Evolutionary conservation across 2,888 invertebrate genomes (phyloP).

Genomic region (Brachynemurus nebulosus): DNA sequence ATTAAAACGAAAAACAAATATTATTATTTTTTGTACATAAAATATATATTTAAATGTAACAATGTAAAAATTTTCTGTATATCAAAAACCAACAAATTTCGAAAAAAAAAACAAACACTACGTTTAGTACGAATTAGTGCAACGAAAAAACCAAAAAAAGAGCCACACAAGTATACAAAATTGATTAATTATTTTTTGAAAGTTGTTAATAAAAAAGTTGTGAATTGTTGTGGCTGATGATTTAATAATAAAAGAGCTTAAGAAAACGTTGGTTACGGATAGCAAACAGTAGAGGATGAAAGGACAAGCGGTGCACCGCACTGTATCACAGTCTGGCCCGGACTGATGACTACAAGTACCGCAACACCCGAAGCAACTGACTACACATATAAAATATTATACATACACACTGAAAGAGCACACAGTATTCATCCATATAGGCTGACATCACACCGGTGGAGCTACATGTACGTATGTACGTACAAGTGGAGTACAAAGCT

Average conservation of each 20-base stretch:
- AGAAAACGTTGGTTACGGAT: conserved; percentile 7
- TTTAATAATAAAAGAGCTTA: background rate
- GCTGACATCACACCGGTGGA: no score
- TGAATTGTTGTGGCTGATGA: background rate
- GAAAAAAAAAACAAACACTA: no score
- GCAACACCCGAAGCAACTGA: background rate
- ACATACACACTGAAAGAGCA: background rate
- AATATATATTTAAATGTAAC: background rate
- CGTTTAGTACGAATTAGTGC: no score
- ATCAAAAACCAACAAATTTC: no score
- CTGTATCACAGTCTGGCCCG: conserved; percentile 41
- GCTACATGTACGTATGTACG: no score
- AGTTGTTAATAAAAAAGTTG: background rate
- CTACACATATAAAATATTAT: background rate
- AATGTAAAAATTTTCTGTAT: no score
- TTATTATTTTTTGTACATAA: background rate
- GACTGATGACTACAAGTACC: conserved; percentile 28
- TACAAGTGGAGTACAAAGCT: no score
- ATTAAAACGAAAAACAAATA: background rate
- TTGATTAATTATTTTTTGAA: no score
- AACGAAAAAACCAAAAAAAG: no score
- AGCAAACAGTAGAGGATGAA: conserved; percentile 10
- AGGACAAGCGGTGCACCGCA: conserved; percentile 37
- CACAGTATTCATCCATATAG: no score
- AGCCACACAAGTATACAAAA: no score